These are phyloP conservation scores for Dendrocincla tyrannina DNA, from an alignment of 2,797 vertebrate genomes.

Conservation along the genomic window DNA sequence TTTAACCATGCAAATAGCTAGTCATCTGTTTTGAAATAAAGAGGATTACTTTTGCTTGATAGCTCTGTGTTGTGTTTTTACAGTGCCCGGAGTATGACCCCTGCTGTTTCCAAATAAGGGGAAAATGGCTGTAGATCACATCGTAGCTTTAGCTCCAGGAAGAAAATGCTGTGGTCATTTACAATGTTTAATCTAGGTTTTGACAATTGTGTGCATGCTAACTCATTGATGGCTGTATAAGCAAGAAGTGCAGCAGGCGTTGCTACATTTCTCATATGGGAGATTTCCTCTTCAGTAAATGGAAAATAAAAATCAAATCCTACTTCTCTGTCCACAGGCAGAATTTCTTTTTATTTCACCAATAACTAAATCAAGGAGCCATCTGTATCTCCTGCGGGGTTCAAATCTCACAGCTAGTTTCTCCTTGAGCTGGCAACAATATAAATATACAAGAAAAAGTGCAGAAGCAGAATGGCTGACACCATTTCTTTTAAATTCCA, in stretches of 20 bases:
- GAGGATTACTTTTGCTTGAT: constrained; percentile 72
- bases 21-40: constrained; percentile 76
- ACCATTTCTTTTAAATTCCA: background rate
- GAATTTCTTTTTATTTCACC: constrained; percentile 9
- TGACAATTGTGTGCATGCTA: background rate
- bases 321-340: background rate
- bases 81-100: constrained; percentile 60
- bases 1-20: constrained; percentile 74
- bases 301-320: background rate
- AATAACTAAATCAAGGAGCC: constrained; percentile 13
- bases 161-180: constrained; percentile 19
- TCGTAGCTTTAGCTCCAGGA: constrained; percentile 1
- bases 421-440: background rate
- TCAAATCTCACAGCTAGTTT: background rate
- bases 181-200: constrained; percentile 17
- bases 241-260: background rate
- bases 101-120: constrained; percentile 59
- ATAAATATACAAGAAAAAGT: background rate
- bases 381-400: background rate
- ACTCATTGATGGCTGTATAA: background rate
- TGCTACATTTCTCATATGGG: background rate
- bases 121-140: background rate
- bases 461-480: background rate
- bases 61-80: constrained; percentile 57
- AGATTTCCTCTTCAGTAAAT: background rate